Base-by-base conservation (phyloP, 1,140 invertebrate genomes). In the Ruditapes philippinarum region DNA sequence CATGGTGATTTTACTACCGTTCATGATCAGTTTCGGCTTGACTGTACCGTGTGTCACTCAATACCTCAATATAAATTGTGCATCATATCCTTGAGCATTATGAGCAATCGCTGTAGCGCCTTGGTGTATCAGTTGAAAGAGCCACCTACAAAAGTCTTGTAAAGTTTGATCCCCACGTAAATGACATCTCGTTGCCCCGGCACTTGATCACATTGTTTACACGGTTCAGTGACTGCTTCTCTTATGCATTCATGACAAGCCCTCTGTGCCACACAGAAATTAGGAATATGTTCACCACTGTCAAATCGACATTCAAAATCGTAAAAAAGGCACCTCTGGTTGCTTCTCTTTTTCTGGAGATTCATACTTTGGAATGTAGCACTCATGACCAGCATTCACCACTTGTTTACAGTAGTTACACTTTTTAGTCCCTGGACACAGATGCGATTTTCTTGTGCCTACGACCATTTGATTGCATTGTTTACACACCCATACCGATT, bases 21-120 rank as follows among this genome's bases (percentile, higher is more conserved):
- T 79, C 49, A 74, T 54, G 25, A 49, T 79, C 36, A 22, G 1
- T 9, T 79, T 25, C 14, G 76, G 76, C 31, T 79, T 79, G 11
- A 42, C 38, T 76, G 40, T 76, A 1, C 3, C n/a, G n/a, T 76
- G 36, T 2, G 42, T 79, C 25, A 79, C 5, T 4, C 11, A 1
- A 57, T 79, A 28, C 33, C 76, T 12, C 1, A 74, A 5, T 19
- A 57, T 79, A 25, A 54, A 79, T 31, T 31, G 45, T 19, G 76
- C 76, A 33, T 79, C 76, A n/a, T 79, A 79, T 3, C 76, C 76
- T 79, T 79, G 49, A 33, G 76, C 38, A 28, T 79, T 79, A 28
- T 54, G 76, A 28, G 25, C 76, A 14, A 79, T 79, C 36, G 42
- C 76, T 2, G 76, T 79, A 2, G 49, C 25, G 19, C 42, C 49